A percentile compares a stretch with the other conserved stretches of the same genome.
Conservation (phyloP, 1,140 invertebrate species). For the Neodiprion lecontei region DNA sequence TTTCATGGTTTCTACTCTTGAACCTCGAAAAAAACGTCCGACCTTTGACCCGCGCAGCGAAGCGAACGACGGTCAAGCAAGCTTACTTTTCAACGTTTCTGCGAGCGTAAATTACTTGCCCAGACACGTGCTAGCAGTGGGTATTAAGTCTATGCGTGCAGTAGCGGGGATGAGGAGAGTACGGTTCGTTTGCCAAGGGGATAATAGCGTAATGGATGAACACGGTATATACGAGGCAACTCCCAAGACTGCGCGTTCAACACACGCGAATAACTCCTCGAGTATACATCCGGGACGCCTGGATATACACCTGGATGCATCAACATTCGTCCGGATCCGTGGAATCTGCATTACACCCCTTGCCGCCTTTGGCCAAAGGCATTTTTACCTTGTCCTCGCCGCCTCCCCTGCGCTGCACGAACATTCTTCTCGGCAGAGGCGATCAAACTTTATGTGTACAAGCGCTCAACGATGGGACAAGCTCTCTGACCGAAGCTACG, state of each 20-base stretch:
- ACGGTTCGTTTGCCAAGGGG: conserved; percentile 47
- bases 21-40: too few species aligned
- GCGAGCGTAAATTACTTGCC: conserved; percentile 42
- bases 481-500: too few species aligned
- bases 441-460: too few species aligned
- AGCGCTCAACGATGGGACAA: too few species aligned
- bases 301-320: too few species aligned
- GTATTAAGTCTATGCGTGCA: conserved; percentile 37
- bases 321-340: too few species aligned
- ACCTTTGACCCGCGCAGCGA: too few species aligned
- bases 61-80: not conserved
- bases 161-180: conserved; percentile 8
- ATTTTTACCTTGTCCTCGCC: not conserved
- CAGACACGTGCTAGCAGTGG: conserved; percentile 23
- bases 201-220: conserved; percentile 55
- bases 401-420: not conserved
- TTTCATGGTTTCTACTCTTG: too few species aligned
- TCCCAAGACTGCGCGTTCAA: not conserved
- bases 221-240: conserved; percentile 39
- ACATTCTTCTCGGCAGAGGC: not conserved
- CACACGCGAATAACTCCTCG: too few species aligned
- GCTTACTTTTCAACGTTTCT: conserved; percentile 27
- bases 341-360: too few species aligned
- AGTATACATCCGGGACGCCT: too few species aligned
- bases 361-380: not conserved